Evolutionary conservation across 2,797 vertebrate genomes (phyloP).

Genomic region (Anguilla pacifica): DNA sequence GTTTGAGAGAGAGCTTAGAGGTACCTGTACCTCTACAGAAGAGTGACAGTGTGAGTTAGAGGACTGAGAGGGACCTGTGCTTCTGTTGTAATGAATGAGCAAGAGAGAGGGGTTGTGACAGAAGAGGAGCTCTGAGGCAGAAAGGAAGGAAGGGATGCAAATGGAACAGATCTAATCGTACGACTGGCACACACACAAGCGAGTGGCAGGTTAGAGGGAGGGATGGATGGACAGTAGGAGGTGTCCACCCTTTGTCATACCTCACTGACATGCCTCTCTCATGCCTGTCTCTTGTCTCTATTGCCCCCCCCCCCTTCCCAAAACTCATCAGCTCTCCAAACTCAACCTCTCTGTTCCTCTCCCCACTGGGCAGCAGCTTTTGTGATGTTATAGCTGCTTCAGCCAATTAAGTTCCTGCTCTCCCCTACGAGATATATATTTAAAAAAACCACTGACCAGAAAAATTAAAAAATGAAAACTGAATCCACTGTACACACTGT

Average conservation of each 20-base stretch:
- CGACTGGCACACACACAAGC: not conserved
- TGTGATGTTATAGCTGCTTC: constrained; percentile 53
- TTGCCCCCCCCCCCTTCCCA: constrained; percentile 30
- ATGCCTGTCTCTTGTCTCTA: constrained; percentile 17
- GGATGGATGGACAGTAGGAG: not conserved
- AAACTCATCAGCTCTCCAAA: not conserved
- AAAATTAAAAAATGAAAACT: not conserved
- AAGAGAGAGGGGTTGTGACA: not conserved
- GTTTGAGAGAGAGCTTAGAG: constrained; percentile 11
- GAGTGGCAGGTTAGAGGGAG: constrained; percentile 43
- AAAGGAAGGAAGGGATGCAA: not conserved
- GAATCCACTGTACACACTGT: not conserved
- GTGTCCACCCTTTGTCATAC: constrained; percentile 24
- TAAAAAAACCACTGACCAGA: not conserved
- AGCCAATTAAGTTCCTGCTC: constrained; percentile 40
- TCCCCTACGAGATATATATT: constrained; percentile 26
- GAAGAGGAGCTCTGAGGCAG: not conserved
- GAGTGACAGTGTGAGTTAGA: not conserved
- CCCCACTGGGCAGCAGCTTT: constrained; percentile 52
- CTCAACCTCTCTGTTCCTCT: constrained; percentile 16
- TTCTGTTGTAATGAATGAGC: not conserved
- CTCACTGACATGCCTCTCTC: constrained; percentile 8
- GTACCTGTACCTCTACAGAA: not conserved
- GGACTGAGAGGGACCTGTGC: not conserved
- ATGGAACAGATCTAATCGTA: not conserved